Percentiles rank a stretch among this genome's conserved stretches.
These are phyloP conservation scores for Ophioderma brevispina DNA, from an alignment of 35 echinoderm and acorn worm genomes.

Conservation along the genomic window DNA sequence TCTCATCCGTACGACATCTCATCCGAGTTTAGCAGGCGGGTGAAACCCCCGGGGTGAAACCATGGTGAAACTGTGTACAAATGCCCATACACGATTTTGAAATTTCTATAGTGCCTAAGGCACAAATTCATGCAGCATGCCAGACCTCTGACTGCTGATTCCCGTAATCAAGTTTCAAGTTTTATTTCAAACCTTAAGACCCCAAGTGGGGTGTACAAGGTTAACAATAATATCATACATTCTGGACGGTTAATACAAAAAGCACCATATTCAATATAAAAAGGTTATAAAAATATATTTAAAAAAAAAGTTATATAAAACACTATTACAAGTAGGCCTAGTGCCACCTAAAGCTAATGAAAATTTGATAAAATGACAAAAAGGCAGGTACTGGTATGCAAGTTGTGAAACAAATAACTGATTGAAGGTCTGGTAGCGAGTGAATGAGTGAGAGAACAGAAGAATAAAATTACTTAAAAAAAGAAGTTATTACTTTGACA, in stretches of 20 bases:
- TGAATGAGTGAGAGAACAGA: too few species aligned
- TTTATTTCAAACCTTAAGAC: background rate
- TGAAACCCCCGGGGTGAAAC: too few species aligned
- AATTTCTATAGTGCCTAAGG: too few species aligned
- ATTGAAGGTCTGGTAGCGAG: too few species aligned
- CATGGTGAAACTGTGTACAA: too few species aligned
- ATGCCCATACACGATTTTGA: too few species aligned
- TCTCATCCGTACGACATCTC: too few species aligned
- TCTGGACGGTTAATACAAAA: background rate
- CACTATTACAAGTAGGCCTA: background rate
- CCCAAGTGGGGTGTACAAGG: background rate
- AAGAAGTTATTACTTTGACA: too few species aligned
- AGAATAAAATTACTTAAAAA: background rate
- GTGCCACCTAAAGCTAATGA: background rate
- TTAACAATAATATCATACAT: background rate
- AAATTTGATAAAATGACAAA: background rate
- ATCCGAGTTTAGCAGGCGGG: too few species aligned
- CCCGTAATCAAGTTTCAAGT: background rate
- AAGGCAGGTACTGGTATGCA: background rate
- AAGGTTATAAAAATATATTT: background rate
- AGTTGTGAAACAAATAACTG: background rate
- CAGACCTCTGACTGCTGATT: too few species aligned
- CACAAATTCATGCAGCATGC: too few species aligned
- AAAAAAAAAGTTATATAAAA: background rate
- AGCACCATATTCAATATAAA: background rate